A percentile compares a stretch with the other conserved stretches of the same genome.
These are phyloP conservation scores for Gastrophysa polygoni DNA, from an alignment of 2,888 invertebrate species.

Conservation along the genomic window DNA sequence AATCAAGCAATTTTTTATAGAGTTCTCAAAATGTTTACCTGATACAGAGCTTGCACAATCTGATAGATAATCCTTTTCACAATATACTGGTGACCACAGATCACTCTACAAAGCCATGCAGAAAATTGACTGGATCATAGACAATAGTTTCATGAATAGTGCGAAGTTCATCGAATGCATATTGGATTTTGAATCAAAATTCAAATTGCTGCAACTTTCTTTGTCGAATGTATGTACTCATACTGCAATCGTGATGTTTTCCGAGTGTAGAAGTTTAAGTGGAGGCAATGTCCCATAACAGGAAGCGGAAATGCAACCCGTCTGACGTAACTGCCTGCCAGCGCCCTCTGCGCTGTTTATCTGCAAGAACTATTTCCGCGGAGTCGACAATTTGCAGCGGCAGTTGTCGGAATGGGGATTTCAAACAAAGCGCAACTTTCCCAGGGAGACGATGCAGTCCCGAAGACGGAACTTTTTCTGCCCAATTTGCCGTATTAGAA, in stretches of 20 bases:
- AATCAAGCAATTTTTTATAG: no score
- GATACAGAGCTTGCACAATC: no score
- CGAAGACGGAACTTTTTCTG: not conserved
- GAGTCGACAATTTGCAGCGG: not conserved
- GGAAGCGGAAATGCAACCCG: constrained; percentile 14
- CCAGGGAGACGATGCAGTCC: not conserved
- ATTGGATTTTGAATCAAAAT: no score
- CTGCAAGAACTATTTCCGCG: not conserved
- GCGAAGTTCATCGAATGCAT: no score
- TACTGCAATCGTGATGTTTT: not conserved
- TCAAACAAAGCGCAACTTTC: not conserved
- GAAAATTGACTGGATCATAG: no score
- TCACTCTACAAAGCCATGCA: no score
- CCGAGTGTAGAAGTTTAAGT: constrained; percentile 4
- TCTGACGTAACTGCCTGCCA: not conserved
- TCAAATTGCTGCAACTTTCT: no score
- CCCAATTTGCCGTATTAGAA: not conserved
- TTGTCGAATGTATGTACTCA: no score
- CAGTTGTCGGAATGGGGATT: not conserved
- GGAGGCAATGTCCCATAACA: constrained; percentile 15
- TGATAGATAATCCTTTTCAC: no score
- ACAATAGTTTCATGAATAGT: no score
- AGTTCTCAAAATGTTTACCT: no score
- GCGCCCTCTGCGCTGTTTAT: not conserved
- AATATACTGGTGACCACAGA: no score